Conservation (phyloP, 2,888 invertebrate genomes). For the Eristalinus sepulchralis region DNA sequence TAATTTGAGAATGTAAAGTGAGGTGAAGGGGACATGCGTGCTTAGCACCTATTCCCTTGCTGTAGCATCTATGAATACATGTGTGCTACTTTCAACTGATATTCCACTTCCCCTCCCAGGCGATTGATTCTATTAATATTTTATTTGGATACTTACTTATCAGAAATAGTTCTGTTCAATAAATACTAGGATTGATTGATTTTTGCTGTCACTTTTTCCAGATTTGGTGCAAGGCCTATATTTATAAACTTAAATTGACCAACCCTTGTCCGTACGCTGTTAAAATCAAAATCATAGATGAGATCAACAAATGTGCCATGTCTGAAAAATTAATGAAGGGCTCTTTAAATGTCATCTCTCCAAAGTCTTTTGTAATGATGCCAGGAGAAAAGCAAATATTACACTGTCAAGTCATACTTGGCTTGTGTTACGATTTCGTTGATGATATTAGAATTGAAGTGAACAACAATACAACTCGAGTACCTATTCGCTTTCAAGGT, state of each 20-base stretch:
- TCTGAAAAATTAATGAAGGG: conserved; percentile 72
- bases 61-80: no score
- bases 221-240: conserved; percentile 77
- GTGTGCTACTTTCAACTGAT: no score
- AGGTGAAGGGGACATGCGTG: no score
- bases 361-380: conserved; percentile 66
- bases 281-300: conserved; percentile 67
- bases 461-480: conserved; percentile 74
- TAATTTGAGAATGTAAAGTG: no score
- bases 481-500: conserved; percentile 74
- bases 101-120: no score
- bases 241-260: conserved; percentile 68
- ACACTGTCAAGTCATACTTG: conserved; percentile 73
- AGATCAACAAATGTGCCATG: not conserved
- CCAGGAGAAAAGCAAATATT: conserved; percentile 1
- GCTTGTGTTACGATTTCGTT: conserved; percentile 75
- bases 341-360: conserved; percentile 72
- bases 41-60: no score
- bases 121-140: no score
- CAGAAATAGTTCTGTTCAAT: no score
- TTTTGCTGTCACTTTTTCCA: no score
- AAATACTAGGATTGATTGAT: no score
- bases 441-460: conserved; percentile 74
- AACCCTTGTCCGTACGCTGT: conserved; percentile 74
- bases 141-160: no score